Evolutionary conservation across 2,113 vertebrate genomes (phyloP), one percentile per base, ranked within the genome.

Genomic region (Recurvirostra avosetta): DNA sequence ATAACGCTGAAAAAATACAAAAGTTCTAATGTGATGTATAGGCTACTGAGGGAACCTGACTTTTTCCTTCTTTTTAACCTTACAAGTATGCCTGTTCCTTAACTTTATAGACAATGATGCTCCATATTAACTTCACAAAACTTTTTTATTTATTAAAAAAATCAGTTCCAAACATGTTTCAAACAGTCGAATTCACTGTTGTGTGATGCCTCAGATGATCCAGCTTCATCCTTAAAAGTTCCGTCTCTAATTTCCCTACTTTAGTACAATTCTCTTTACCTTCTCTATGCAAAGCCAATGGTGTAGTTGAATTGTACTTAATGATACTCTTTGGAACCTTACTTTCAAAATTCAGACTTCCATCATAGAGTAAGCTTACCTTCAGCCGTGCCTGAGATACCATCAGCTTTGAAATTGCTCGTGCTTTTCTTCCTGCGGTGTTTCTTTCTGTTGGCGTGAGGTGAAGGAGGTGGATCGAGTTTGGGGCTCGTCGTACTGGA

Each of bases 351-450:
- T 8, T 10, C 23, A 71, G 71, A 30, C 23, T 62, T 30, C 56
- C 52, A 50, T 25, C 53, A 38, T 0, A 43, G 45, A 75, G 52
- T 43, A 78, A 22, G 30, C 97, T 98, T 98, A 99, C 99, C 99
- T 99, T 99, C 99, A 6, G 99, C 99, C 11, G 99, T 98, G 98
- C 99, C 98, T 6, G 99, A 98, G 88, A 99, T 98, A 11, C 99
- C 99, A 30, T 99, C 99, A 7, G 98, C 98, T 93, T 99, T 99
- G 98, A 99, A 99, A 98, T 99, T 99, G 98, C 99, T 99, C 36
- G 99, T 99, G 97, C 99, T 99, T 97, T 99, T 99, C 99, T 99
- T 99, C 98, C 99, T 95, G 10, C 99, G 98, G 95, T 99, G 99
- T 83, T 99, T 99, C 98, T 99, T 99, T 93, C 99, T 99, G 98